Base-by-base conservation (phyloP, 2,888 invertebrate genomes). In the Uropetala carovei region DNA sequence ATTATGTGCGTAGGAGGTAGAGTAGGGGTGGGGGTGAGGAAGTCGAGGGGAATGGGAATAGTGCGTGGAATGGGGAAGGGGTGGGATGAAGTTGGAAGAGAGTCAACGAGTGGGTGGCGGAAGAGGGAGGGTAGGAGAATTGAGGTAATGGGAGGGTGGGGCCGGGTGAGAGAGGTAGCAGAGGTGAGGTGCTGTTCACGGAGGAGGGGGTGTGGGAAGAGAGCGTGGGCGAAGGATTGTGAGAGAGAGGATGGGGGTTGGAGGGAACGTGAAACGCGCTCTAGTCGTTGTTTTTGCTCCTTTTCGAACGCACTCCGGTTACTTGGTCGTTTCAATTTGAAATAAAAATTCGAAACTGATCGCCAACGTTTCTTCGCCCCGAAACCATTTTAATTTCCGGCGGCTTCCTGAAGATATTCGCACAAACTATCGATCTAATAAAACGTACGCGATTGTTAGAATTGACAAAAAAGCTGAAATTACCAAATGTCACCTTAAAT, bases 1-100 rank as follows among this genome's bases (percentile, higher is more conserved):
- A 58, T 85, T 85, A 85, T 85, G 85, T 85, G 85, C 22, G 85
- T 85, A 85, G 85, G 85, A 85, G 85, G 85, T 57, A 58, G n/a
- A 43, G 43, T 43, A 43, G 43, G 43, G 43, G 43, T 43, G 43
- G 43, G 43, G 58, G 11, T 56, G 22, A 22, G 43, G 43, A 43
- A 43, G 43, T 43, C 3, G 43, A 16, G 75, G 75, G 75, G n/a
- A 3, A 27, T 3, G 75, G 75, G 18, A 43, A 5, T 43, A 43
- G n/a, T 16, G 64, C 56, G 43, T 43, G 56, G 83, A 43, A 18
- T 56, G 85, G 85, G 85, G 85, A 16, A n/a, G n/a, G n/a, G 57
- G 14, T 14, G 57, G 22, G 58, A n/a, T 56, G 22, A 22, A 58
- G 18, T 85, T 57, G 57, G 57, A 58, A 58, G 85, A 58, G 22